Percentiles rank a stretch among this genome's conserved stretches.
Evolutionary conservation across 2,113 vertebrate species (phyloP).

Genomic region (Glareola pratincola): DNA sequence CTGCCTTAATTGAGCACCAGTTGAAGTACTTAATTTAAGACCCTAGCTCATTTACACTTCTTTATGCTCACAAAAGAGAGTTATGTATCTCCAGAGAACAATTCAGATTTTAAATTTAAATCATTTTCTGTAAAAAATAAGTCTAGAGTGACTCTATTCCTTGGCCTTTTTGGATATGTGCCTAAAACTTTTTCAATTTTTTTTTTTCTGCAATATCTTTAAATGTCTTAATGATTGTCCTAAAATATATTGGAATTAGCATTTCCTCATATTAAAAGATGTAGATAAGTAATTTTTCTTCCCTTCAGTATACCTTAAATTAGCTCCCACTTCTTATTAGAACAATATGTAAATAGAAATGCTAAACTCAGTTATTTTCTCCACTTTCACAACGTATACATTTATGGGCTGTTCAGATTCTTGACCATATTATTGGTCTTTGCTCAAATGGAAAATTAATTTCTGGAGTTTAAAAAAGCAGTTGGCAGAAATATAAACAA

Average conservation of each 20-base stretch:
- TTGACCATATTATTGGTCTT: neutral
- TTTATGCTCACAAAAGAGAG: neutral
- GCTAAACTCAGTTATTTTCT: neutral
- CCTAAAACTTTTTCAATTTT: neutral
- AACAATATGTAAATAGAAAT: neutral
- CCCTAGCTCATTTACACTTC: neutral
- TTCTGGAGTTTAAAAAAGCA: neutral
- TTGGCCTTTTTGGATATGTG: neutral
- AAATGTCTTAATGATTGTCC: neutral
- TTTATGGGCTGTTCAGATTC: neutral
- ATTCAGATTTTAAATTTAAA: neutral
- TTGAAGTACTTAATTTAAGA: neutral
- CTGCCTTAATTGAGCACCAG: neutral
- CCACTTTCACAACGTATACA: neutral
- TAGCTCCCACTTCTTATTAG: neutral
- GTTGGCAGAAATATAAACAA: neutral
- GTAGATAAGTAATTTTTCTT: neutral
- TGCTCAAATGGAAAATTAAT: neutral
- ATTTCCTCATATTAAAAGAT: neutral
- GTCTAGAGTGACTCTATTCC: neutral
- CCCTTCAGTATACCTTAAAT: neutral
- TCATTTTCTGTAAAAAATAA: neutral
- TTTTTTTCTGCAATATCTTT: neutral
- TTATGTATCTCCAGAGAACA: neutral
- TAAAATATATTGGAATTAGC: neutral